Base-by-base conservation (phyloP, 64 coral and sea anemone genomes). In the Trachythela sp. region DNA sequence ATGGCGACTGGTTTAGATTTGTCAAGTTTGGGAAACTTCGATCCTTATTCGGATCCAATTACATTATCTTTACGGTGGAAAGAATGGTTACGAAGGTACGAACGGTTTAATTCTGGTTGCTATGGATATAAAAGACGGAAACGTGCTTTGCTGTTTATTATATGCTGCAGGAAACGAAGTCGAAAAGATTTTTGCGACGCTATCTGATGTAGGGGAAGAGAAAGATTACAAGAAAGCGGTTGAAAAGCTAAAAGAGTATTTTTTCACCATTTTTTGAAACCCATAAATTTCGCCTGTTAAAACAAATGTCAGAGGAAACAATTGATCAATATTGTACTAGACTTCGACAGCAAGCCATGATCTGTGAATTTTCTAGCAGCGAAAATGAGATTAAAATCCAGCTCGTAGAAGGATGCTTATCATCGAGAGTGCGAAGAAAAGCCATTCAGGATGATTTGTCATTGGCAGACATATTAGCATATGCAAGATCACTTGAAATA, bases 221-320 rank as follows among this genome's bases (percentile, higher is more conserved):
- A 77, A 77, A 77, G 71, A 77, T 77, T 77, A 77, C 71, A 77
- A 77, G 31, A 77, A 27, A 77, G 71, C 71, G 17, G 71, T 35
- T 13, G 1, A 77, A 39, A 33, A 77, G 30, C 26, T 77, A 35
- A 77, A 33, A 18, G 71, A 9, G 36, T 77, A 77, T 77, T 77
- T 77, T 77, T 35, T 27, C 3, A 9, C 71, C 31, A 77, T 77
- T 77, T 18, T 35, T 36, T 35, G 71, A 77, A 77, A 39, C 36
- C 13, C 31, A 77, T 39, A 77, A 77, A 77, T 77, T 77, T 77
- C 71, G 31, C 24, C 71, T 18, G 36, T 39, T 77, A 35, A 77
- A 77, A 77, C 71, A 77, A 77, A 13, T 33, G 8, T 1, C 13
- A 32, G 71, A 77, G 36, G 71, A 77, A 77, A 77, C 71, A 77